Percentiles rank a stretch among this genome's conserved stretches.
phyloP scores from a whole-genome alignment of 2,888 invertebrate species.

The Euspilapteryx auroguttella region DNA sequence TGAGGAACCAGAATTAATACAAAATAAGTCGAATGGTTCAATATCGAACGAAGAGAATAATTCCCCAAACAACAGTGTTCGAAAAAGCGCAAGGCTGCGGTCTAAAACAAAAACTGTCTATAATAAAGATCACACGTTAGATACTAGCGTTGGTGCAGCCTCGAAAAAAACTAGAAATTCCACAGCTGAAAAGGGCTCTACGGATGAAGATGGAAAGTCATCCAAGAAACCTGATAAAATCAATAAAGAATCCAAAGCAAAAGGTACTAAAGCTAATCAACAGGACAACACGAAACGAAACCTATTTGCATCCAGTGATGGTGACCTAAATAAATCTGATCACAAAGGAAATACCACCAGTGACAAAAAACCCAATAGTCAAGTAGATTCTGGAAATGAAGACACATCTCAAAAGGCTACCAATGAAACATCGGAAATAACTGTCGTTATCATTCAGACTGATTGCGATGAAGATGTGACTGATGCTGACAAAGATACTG shows the following conservation, averaged over 20 bases:
- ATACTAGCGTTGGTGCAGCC: neutral
- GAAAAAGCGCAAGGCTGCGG: constrained; percentile 4
- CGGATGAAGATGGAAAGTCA: constrained; percentile 8
- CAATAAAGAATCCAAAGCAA: constrained; percentile 7
- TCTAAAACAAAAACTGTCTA: constrained; percentile 13
- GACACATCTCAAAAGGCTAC: too few relatives aligned
- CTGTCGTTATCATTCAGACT: too few relatives aligned
- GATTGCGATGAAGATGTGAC: too few relatives aligned
- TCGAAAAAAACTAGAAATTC: constrained; percentile 4
- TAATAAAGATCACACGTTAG: neutral
- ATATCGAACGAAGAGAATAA: constrained; percentile 4
- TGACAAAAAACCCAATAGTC: too few relatives aligned
- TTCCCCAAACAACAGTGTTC: constrained; percentile 1
- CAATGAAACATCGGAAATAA: too few relatives aligned
- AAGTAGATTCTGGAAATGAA: too few relatives aligned
- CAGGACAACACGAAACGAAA: too few relatives aligned
- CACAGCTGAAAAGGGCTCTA: too few relatives aligned
- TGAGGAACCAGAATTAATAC: constrained; percentile 23
- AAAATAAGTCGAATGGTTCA: constrained; percentile 11
- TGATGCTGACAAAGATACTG: too few relatives aligned
- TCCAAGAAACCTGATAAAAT: constrained; percentile 6
- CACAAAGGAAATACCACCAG: too few relatives aligned
- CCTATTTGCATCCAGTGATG: too few relatives aligned
- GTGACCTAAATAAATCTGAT: too few relatives aligned
- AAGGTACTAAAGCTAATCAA: neutral